phyloP scores from a whole-genome alignment of 1,140 invertebrate species.

The Atta cephalotes region DNA sequence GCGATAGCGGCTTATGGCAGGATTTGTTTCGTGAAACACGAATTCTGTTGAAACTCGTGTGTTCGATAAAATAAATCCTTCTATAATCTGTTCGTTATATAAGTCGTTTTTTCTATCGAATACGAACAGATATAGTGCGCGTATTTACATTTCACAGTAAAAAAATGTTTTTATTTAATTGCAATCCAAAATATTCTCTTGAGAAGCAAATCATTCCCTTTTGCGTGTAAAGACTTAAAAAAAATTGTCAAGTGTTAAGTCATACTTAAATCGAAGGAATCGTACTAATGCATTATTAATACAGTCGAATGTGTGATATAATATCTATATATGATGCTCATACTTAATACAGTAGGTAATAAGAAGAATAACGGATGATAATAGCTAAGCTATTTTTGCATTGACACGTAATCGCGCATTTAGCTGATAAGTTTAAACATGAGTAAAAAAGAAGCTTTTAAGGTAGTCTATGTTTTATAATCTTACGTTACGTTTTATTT shows the following conservation, averaged over 20 bases:
- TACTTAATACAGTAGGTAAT: not conserved
- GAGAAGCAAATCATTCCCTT: not conserved
- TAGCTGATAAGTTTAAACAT: not conserved
- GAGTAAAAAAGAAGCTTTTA: not conserved
- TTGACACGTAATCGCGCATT: not conserved
- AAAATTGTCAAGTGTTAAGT: not conserved
- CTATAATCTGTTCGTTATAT: not conserved
- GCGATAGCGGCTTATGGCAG: not conserved
- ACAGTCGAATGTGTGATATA: not conserved
- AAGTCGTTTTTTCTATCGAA: not conserved
- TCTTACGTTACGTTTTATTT: not conserved
- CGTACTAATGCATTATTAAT: not conserved
- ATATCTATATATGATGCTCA: not conserved
- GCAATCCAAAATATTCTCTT: not conserved
- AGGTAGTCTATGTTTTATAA: not conserved
- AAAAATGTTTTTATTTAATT: not conserved
- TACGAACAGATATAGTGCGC: not conserved
- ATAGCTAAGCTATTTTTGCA: conserved; percentile 36
- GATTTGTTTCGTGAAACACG: conserved; percentile 14
- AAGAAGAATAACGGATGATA: conserved; percentile 14
- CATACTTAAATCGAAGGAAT: not conserved
- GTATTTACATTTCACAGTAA: not conserved
- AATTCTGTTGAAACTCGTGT: not conserved
- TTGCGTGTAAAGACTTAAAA: not conserved
- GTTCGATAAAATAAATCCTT: not conserved